Evolutionary conservation across 2,888 invertebrate species (phyloP).

Genomic region (Leptarthrus brevirostris): DNA sequence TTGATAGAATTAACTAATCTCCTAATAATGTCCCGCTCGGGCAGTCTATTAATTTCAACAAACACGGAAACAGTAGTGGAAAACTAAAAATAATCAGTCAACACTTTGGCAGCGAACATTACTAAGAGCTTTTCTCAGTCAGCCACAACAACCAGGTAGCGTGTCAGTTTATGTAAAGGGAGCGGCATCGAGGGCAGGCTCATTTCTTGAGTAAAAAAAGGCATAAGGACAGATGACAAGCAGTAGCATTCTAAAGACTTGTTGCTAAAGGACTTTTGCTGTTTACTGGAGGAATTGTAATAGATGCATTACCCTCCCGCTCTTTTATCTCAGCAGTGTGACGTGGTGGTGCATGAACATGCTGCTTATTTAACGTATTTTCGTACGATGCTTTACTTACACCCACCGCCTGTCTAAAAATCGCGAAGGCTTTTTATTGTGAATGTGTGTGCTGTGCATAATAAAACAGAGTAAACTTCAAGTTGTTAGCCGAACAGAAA

Average conservation of each 20-base stretch:
- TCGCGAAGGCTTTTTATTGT: not conserved
- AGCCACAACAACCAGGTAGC: slow-evolving; percentile 1
- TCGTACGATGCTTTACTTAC: not conserved
- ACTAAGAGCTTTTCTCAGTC: not conserved
- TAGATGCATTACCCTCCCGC: not conserved
- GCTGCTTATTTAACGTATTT: not conserved
- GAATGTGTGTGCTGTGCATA: not conserved
- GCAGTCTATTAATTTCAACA: too few relatives aligned
- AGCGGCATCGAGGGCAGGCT: not conserved
- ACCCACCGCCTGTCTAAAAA: not conserved
- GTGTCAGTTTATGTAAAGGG: slow-evolving; percentile 5
- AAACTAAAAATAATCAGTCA: slow-evolving; percentile 21
- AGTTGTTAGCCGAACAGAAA: not conserved
- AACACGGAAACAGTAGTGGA: not conserved
- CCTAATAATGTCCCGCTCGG: too few relatives aligned
- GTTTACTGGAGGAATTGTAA: not conserved
- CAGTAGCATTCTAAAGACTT: not conserved
- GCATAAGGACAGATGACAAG: not conserved
- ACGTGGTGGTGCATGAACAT: not conserved
- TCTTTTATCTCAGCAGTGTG: not conserved
- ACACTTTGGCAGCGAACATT: not conserved
- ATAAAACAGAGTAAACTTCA: not conserved
- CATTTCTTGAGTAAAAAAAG: not conserved
- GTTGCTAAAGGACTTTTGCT: slow-evolving; percentile 14
- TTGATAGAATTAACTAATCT: too few relatives aligned